Evolutionary conservation across 2,888 invertebrate species (phyloP).

Genomic region (Clunio marinus): DNA sequence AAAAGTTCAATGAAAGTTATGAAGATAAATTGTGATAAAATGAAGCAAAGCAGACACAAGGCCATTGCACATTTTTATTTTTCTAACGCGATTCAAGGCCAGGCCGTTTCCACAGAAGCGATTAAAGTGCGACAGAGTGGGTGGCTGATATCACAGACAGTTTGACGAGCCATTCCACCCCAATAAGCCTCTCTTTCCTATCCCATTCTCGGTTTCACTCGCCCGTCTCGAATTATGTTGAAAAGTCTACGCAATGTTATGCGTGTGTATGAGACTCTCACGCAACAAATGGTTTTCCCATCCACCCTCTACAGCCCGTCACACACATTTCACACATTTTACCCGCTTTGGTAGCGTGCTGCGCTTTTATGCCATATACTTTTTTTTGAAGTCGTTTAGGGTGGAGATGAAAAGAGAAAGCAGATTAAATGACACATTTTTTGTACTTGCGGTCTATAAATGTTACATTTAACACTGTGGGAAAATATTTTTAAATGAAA

Average conservation of each 20-base stretch:
- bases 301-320: conserved; percentile 10
- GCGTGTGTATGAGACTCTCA: conserved; percentile 1
- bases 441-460: background rate
- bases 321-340: conserved; percentile 11
- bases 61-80: conserved; percentile 2
- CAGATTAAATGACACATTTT: conserved; percentile 4
- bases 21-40: background rate
- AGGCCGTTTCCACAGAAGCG: conserved; percentile 28
- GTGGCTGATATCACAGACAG: background rate
- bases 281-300: conserved; percentile 26
- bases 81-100: conserved; percentile 7
- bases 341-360: background rate
- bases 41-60: background rate
- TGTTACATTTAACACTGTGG: conserved; percentile 6
- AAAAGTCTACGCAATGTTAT: background rate
- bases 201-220: conserved; percentile 1
- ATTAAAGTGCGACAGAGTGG: conserved; percentile 24
- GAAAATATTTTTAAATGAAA: background rate
- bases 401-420: background rate
- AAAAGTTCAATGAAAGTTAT: background rate
- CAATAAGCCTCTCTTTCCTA: background rate
- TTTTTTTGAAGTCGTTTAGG: background rate
- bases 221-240: conserved; percentile 1
- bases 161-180: background rate
- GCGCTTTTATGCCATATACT: conserved; percentile 1